phyloP scores from a whole-genome alignment of 1,140 invertebrate genomes.

The Solenopsis invicta region DNA sequence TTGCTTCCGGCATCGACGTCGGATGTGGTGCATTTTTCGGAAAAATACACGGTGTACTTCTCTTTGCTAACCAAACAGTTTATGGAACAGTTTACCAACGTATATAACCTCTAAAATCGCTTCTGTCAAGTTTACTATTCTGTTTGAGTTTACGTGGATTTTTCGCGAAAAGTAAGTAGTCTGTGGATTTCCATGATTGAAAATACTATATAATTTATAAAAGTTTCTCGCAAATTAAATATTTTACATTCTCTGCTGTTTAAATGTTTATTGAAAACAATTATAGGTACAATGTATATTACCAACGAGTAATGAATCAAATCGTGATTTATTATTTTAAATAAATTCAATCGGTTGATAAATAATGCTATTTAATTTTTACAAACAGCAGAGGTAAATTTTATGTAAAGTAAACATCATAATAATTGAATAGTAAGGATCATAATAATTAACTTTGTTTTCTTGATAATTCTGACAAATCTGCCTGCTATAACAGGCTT shows the following conservation, averaged over 20 bases:
- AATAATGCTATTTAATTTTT: neutral
- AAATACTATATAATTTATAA: neutral
- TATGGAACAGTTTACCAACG: neutral
- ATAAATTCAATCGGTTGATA: neutral
- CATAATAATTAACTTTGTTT: neutral
- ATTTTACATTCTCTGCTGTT: neutral
- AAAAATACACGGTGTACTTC: no score
- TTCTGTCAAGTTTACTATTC: slow-evolving; percentile 20
- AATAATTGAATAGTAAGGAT: neutral
- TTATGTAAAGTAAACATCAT: neutral
- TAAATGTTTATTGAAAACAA: neutral
- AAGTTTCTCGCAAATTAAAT: neutral
- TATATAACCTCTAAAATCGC: slow-evolving; percentile 2
- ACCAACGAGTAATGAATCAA: neutral
- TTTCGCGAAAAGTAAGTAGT: slow-evolving; percentile 1
- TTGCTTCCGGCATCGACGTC: no score
- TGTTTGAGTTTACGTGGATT: neutral
- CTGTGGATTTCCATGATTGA: neutral
- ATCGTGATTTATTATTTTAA: neutral
- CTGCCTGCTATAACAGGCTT: neutral
- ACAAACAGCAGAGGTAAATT: neutral
- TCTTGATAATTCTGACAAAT: neutral
- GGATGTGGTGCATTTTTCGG: no score
- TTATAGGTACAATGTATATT: neutral
- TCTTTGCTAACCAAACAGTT: no score